Evolutionary conservation across 2,797 vertebrate species (phyloP), one percentile per base, ranked within the genome.

Genomic region (Sebastes goodei): DNA sequence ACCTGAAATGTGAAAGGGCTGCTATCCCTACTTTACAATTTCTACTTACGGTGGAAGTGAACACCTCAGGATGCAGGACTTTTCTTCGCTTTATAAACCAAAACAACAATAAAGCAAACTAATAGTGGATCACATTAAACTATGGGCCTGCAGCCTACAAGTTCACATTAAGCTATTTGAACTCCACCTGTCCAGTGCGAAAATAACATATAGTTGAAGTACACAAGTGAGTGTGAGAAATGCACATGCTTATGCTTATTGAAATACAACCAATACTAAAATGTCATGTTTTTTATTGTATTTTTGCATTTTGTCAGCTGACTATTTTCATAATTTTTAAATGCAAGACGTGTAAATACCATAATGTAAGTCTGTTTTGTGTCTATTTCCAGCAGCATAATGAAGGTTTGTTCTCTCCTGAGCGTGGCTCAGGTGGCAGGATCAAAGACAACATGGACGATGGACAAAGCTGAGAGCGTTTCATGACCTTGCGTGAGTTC

Each of bases 371-470:
- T 60, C 9, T 61, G 32, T 46, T 25, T 20, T 33, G 30, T 32
- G 56, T 27, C 20, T 65, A 61, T 77, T 82, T 82, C 38, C 38
- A 66, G 71, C 55, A 21, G 27, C 78, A 42, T 7, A 61, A 38
- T 74, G 53, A 69, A n/a, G 64, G 59, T 35, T 60, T 79, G 35
- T 66, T 86, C 59, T 72, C 38, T 38, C 85, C 67, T 49, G 21
- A 52, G 56, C 29, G 59, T 21, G 63, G 14, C 71, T 11, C 49
- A 61, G 81, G 71, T 74, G 83, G 61, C 66, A 15, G 67, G 79
- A 89, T 89, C 81, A 89, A 92, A 92, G 84, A 12, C 6, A 14
- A 67, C 49, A 38, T 2, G 69, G 68, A 49, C 21, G 35, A 72
- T 71, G 9, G 29, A 74, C 71, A 67, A 73, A 76, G 83, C 83